Evolutionary conservation across 2,888 invertebrate genomes (phyloP), one percentile per base, ranked within the genome.

Genomic region (Bombyx huttoni): DNA sequence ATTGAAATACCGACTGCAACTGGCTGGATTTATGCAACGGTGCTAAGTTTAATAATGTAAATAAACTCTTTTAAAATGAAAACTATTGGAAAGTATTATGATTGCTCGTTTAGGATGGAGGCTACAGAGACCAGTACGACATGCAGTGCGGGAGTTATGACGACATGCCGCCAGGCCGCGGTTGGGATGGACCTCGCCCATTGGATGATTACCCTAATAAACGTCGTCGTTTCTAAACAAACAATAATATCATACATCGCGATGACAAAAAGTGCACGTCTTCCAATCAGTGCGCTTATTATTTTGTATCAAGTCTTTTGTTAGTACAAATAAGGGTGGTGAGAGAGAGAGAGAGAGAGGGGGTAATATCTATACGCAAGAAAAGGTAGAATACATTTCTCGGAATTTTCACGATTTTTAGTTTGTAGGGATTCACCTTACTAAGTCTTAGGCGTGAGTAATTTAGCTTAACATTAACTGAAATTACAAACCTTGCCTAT

Each of bases 171-270:
- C 84, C 83, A 72, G 86, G 86, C 71, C 89, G 89, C 70, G 90
- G 90, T 74, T 89, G 91, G 81, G 90, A 89, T 56, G 89, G 89
- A 61, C 76, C 81, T 61, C 87, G 87, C 73, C 90, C 86, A 76
- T 79, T 88, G 75, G 92, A 92, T 61, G 91, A 91, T 84, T 92
- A 84, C 78, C 91, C 91, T 68, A 90, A 89, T 82, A 92, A 91
- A 84, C 89, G 92, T 64, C 90, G 92, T 71, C 91, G 92, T 61
- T 92, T 89, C 76, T 92, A 90, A 86, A 70, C 57, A 55, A 54
- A 57, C 52, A 56, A 57, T 53, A 52, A 47, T 49, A 52, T 57
- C 57, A 60, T 51, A 24, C 24, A 49, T 33, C 13, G 13, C 50
- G 47, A 13, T 48, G 53, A 45, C 51, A 47, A 49, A 34, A 45